phyloP scores from a whole-genome alignment of 2,113 vertebrate genomes.

The Pelvicachromis taeniatus region DNA sequence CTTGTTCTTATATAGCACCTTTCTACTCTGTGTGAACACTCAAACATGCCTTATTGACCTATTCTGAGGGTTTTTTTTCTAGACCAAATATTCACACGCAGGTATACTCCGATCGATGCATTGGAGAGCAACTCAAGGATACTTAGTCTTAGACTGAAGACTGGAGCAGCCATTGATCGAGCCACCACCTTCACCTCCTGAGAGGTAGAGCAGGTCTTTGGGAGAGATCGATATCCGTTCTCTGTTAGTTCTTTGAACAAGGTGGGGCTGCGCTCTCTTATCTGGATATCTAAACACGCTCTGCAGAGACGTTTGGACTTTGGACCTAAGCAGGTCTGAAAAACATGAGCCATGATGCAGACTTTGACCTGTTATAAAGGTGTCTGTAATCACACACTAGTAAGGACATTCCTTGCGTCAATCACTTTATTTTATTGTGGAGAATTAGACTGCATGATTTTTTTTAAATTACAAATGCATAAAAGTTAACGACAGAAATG shows the following conservation, averaged over 20 bases:
- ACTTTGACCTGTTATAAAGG: not conserved
- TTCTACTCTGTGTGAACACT: not conserved
- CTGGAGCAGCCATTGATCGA: not conserved
- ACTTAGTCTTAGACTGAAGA: not conserved
- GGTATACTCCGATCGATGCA: not conserved
- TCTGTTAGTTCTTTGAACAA: not conserved
- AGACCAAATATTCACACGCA: not conserved
- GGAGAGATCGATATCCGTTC: not conserved
- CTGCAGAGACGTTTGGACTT: not conserved
- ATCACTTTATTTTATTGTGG: not conserved
- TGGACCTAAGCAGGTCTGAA: not conserved
- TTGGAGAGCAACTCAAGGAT: not conserved
- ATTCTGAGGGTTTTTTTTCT: not conserved
- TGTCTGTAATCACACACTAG: not conserved
- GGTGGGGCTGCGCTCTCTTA: not conserved
- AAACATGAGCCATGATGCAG: not conserved
- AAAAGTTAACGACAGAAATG: not conserved
- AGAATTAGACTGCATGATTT: not conserved
- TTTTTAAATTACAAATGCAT: not conserved
- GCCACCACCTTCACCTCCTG: not conserved
- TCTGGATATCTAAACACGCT: not conserved
- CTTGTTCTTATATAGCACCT: not conserved
- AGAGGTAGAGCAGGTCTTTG: not conserved
- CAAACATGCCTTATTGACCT: not conserved
- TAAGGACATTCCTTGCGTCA: not conserved